Percentiles rank a stretch among this genome's conserved stretches.
Conservation (phyloP, 2,888 invertebrate genomes). For the Agrochola litura region DNA sequence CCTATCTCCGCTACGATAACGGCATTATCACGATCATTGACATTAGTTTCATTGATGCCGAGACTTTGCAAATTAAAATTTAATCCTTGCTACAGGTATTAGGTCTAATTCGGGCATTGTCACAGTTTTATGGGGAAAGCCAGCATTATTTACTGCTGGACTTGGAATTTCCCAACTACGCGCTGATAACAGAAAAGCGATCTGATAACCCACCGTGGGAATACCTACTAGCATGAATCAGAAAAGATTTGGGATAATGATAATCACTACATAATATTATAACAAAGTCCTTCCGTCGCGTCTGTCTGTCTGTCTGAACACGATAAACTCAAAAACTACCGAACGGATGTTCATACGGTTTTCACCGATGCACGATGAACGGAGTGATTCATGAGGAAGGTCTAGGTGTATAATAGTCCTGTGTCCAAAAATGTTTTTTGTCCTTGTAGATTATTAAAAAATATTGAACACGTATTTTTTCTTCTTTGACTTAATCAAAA, state of each 20-base stretch:
- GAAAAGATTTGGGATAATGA: conserved; percentile 2
- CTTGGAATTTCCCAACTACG: conserved; percentile 21
- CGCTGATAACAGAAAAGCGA: conserved; percentile 31
- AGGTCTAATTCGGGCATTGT: conserved; percentile 24
- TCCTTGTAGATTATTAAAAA: too few relatives aligned
- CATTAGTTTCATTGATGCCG: conserved; percentile 41
- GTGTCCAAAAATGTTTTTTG: too few relatives aligned
- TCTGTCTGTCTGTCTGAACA: background rate
- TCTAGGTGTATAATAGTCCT: too few relatives aligned
- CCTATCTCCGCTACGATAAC: conserved; percentile 22
- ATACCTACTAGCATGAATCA: conserved; percentile 37
- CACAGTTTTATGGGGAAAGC: conserved; percentile 28
- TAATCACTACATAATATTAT: too few relatives aligned
- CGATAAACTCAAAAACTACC: background rate
- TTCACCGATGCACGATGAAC: too few relatives aligned
- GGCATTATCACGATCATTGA: conserved; percentile 35
- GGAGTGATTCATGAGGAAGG: too few relatives aligned
- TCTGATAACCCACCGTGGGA: conserved; percentile 44
- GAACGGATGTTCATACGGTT: too few relatives aligned
- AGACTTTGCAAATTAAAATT: conserved; percentile 14
- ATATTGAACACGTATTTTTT: too few relatives aligned
- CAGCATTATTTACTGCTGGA: background rate
- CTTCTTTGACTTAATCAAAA: too few relatives aligned
- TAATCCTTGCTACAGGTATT: conserved; percentile 8
- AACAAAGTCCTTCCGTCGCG: too few relatives aligned